Percentiles rank a stretch among this genome's conserved stretches.
These are phyloP conservation scores for Proisotoma minuta DNA, from an alignment of 2,888 invertebrate genomes.

Conservation along the genomic window DNA sequence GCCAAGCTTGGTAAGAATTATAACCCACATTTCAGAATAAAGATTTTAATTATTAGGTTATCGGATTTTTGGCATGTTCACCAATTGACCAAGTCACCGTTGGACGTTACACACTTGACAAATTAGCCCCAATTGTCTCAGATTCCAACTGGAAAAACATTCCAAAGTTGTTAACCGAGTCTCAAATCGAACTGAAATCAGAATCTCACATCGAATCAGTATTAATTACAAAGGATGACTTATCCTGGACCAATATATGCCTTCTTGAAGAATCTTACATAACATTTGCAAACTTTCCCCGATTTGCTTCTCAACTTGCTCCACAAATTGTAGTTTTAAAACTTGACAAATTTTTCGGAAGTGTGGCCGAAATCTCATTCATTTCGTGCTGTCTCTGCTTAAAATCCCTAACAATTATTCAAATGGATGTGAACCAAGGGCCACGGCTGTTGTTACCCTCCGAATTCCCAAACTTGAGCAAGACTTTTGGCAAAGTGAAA, in stretches of 20 bases:
- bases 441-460: constrained; percentile 9
- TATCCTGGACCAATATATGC: constrained; percentile 9
- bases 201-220: constrained; percentile 5
- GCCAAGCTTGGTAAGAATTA: too few species aligned
- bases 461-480: constrained; percentile 7
- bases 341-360: constrained; percentile 9
- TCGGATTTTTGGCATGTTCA: neutral
- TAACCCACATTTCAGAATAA: too few species aligned
- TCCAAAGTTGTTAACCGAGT: neutral
- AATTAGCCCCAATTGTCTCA: neutral
- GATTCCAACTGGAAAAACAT: neutral
- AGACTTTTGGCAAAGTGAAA: constrained; percentile 1
- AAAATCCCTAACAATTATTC: constrained; percentile 7
- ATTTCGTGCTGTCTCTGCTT: constrained; percentile 7
- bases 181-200: constrained; percentile 5
- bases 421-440: constrained; percentile 6
- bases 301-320: constrained; percentile 7
- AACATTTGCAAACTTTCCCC: constrained; percentile 2
- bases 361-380: constrained; percentile 7
- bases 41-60: too few species aligned
- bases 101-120: neutral
- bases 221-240: neutral
- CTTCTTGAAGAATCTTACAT: constrained; percentile 7
- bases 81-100: neutral
- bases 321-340: constrained; percentile 6